Evolutionary conservation across 2,888 invertebrate genomes (phyloP).

Genomic region (Chrysolina americana): DNA sequence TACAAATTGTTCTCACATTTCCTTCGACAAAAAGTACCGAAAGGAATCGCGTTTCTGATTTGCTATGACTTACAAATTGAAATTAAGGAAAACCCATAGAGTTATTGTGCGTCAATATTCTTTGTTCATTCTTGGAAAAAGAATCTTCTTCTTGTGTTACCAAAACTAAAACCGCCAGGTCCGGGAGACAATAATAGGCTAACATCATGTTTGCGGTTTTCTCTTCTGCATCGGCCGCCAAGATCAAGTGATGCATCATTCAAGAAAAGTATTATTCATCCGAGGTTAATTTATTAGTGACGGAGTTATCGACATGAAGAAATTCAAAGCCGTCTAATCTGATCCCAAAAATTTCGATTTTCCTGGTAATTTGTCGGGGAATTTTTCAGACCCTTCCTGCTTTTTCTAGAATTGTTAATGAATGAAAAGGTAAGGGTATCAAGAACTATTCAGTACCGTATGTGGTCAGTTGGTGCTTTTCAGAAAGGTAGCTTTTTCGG

Average conservation of each 20-base stretch:
- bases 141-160: constrained; percentile 1
- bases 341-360: background rate
- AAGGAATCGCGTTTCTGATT: background rate
- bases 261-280: background rate
- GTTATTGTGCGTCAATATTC: background rate
- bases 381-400: constrained; percentile 8
- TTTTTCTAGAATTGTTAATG: constrained; percentile 1
- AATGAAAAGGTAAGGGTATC: background rate
- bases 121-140: background rate
- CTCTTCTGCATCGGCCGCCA: constrained; percentile 2
- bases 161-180: background rate
- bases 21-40: too few species aligned
- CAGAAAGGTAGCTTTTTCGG: background rate
- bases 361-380: constrained; percentile 10
- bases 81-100: background rate
- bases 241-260: background rate
- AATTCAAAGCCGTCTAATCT: background rate
- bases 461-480: background rate
- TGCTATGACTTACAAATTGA: background rate
- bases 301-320: background rate
- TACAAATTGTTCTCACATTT: too few species aligned
- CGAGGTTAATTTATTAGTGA: background rate
- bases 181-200: constrained; percentile 13
- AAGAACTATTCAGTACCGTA: background rate
- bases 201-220: constrained; percentile 27